Conservation (phyloP, 2,888 invertebrate species). For the Mycalesis mineus region DNA sequence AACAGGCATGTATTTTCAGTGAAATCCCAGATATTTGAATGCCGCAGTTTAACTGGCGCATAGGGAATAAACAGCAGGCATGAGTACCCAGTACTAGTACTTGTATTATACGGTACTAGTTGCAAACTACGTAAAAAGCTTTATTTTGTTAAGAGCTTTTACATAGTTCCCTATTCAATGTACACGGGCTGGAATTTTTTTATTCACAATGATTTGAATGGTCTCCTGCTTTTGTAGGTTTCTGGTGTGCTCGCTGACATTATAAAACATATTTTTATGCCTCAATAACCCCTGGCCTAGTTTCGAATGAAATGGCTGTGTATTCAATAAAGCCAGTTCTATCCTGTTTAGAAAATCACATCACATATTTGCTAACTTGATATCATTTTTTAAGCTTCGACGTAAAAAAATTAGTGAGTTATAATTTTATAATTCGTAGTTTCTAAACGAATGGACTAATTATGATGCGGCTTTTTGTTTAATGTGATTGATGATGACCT, state of each 20-base stretch:
- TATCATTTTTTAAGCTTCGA: no score
- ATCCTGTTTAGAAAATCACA: background rate
- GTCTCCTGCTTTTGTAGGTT: conserved; percentile 9
- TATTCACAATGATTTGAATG: conserved; percentile 9
- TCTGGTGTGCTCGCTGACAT: conserved; percentile 8
- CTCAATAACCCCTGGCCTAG: background rate
- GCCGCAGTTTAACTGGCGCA: conserved; percentile 18
- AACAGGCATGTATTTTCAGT: conserved; percentile 8
- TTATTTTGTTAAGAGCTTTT: conserved; percentile 20
- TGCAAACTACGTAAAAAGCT: conserved; percentile 19
- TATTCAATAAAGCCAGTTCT: background rate
- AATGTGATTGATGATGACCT: no score
- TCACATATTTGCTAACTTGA: no score
- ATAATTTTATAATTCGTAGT: no score
- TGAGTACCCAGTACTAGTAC: conserved; percentile 12
- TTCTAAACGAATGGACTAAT: no score
- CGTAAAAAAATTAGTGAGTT: no score
- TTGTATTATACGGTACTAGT: conserved; percentile 3
- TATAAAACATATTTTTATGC: conserved; percentile 10
- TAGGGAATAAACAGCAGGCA: conserved; percentile 19
- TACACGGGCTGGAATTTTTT: conserved; percentile 8
- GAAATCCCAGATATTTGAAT: conserved; percentile 24
- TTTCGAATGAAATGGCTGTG: background rate
- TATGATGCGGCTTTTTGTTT: no score
- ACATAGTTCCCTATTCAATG: conserved; percentile 4